Base-by-base conservation (phyloP, 2,888 invertebrate genomes). In the Chrysina gloriosa region DNA sequence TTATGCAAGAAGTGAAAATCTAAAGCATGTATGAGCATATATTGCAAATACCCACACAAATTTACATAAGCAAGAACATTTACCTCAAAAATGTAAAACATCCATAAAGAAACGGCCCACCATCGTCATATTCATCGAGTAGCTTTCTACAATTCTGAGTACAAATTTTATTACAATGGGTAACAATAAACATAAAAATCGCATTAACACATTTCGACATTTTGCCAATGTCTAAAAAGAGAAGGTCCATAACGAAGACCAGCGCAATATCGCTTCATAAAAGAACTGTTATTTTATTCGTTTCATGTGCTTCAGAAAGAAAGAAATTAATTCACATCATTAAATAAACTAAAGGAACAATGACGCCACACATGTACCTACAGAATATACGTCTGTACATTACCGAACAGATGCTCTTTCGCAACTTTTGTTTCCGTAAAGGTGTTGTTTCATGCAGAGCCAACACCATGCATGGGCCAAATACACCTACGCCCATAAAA, bases 401-500 rank as follows among this genome's bases (percentile, higher is more conserved):
- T n/a, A n/a, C n/a, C 7, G 7, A 27, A 27, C 42, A 42, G 58
- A 61, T 61, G 42, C 14, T 42, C 21, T 61, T 61, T 61, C 29
- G 42, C 36, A 61, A 61, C 58, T 42, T 61, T 61, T 42, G 58
- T 61, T 61, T 45, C 58, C 27, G 58, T 42, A 45, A 61, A 42
- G 58, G 58, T 61, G 58, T 42, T 61, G 23, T 61, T 16, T 19
- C 39, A 36, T 48, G 23, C 63, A 19, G 42, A 63, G 63, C 39
- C 47, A 63, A 27, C 9, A 11, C 31, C 39, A 19, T 50, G 64
- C 68, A 65, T 66, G 65, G 70, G 50, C 70, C 66, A 69, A 65
- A 50, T 63, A 56, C 71, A 65, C 70, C 71, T 52, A 71, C 69
- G 54, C 25, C 68, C 64, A 65, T 50, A 66, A 66, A 68, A 21